These are phyloP conservation scores for Tursiops truncatus DNA, from an alignment of 2,113 vertebrate genomes.

Conservation along the genomic window DNA sequence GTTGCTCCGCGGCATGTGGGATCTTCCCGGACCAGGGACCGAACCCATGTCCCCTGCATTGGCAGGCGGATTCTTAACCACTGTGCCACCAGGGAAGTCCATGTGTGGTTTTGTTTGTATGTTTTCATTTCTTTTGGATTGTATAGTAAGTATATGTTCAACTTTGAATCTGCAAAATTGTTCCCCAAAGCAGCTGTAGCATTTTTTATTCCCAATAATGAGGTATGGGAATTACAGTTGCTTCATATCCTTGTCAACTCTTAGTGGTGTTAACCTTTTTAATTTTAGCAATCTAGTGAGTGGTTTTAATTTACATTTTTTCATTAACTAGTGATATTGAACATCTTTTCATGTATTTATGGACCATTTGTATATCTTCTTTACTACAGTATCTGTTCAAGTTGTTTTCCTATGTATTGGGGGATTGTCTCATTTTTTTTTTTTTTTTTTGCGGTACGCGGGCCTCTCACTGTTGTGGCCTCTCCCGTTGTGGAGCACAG, in stretches of 20 bases:
- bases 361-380: neutral
- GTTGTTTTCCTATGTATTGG: neutral
- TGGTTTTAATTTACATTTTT: constrained; percentile 1
- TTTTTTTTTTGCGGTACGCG: no score
- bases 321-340: neutral
- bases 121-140: neutral
- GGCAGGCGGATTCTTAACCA: no score
- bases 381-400: neutral
- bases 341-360: neutral
- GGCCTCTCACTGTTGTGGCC: no score
- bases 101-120: neutral
- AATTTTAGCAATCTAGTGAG: neutral
- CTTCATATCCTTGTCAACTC: neutral
- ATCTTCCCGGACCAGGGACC: no score
- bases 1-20: no score
- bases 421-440: neutral
- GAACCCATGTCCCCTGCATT: no score
- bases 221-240: neutral
- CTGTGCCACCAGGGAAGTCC: no score
- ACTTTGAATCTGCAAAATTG: neutral
- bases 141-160: neutral
- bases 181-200: neutral
- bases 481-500: no score
- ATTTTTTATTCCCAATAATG: neutral
- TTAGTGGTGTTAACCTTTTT: neutral